These are phyloP conservation scores for Chrysolina oricalcia DNA, from an alignment of 2,888 invertebrate genomes.

Conservation along the genomic window DNA sequence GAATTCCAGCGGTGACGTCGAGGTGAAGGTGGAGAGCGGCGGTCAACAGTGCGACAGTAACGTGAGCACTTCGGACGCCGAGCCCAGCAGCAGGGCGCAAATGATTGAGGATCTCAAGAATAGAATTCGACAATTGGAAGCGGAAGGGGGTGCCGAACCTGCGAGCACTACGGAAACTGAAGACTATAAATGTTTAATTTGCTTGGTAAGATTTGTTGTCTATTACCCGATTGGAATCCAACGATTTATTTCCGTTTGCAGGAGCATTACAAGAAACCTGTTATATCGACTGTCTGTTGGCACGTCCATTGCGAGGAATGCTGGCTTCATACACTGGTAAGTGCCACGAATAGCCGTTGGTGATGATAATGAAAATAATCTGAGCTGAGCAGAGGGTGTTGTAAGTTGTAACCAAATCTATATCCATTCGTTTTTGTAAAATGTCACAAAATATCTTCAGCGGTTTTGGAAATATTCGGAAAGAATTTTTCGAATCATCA, in stretches of 20 bases:
- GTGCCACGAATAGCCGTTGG: conserved; percentile 38
- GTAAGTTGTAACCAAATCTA: too few species aligned
- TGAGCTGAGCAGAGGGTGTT: too few species aligned
- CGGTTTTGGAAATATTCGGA: too few species aligned
- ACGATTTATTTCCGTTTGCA: conserved; percentile 63
- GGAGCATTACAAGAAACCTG: conserved; percentile 79
- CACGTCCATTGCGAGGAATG: conserved; percentile 83
- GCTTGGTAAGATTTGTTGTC: conserved; percentile 76
- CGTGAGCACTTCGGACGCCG: conserved; percentile 72
- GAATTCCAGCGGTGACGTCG: conserved; percentile 71
- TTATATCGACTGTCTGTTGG: conserved; percentile 81
- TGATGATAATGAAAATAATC: too few species aligned
- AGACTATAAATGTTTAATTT: conserved; percentile 82
- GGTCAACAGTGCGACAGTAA: conserved; percentile 71
- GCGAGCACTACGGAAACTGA: conserved; percentile 67
- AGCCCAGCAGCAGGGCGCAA: conserved; percentile 71
- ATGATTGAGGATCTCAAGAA: conserved; percentile 76
- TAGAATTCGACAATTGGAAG: conserved; percentile 75
- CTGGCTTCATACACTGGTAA: conserved; percentile 79
- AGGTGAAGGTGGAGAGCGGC: conserved; percentile 66
- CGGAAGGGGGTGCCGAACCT: conserved; percentile 65
- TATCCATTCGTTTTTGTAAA: too few species aligned
- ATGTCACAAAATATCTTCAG: too few species aligned
- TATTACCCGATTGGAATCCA: conserved; percentile 44
- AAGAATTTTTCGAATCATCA: too few species aligned